phyloP scores from a whole-genome alignment of 64 coral and sea anemone genomes.

The Astreopora myriophthalma region DNA sequence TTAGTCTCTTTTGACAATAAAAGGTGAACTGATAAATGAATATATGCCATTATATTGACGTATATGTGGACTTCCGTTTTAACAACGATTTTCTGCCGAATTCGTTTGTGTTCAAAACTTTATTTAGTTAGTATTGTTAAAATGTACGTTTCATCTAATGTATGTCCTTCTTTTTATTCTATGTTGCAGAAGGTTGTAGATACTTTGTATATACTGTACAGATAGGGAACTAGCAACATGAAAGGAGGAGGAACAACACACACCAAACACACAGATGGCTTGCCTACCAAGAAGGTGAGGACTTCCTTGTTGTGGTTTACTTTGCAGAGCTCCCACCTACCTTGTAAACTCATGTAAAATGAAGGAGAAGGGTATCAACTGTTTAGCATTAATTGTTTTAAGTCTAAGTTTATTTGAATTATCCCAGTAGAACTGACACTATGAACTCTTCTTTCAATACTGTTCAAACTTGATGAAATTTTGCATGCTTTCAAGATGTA shows the following conservation, averaged over 20 bases:
- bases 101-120: neutral
- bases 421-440: too few relatives aligned
- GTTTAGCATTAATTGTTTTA: too few relatives aligned
- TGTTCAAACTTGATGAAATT: too few relatives aligned
- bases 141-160: neutral
- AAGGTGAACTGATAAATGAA: neutral
- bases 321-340: too few relatives aligned
- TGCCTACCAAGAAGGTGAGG: slow-evolving; percentile 57
- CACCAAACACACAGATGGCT: slow-evolving; percentile 62
- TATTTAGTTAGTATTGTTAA: neutral
- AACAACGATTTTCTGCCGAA: neutral
- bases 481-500: too few relatives aligned
- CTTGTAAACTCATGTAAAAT: neutral
- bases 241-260: slow-evolving; percentile 83
- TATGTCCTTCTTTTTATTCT: neutral
- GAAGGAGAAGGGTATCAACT: too few relatives aligned
- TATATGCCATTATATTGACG: too few relatives aligned
- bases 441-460: too few relatives aligned
- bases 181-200: slow-evolving; percentile 82
- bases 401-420: too few relatives aligned
- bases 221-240: slow-evolving; percentile 82
- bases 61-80: slow-evolving; percentile 26
- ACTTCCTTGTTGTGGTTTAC: neutral
- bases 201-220: slow-evolving; percentile 96
- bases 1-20: neutral